phyloP scores from a whole-genome alignment of 2,113 vertebrate genomes.

The Pampusana beccarii region DNA sequence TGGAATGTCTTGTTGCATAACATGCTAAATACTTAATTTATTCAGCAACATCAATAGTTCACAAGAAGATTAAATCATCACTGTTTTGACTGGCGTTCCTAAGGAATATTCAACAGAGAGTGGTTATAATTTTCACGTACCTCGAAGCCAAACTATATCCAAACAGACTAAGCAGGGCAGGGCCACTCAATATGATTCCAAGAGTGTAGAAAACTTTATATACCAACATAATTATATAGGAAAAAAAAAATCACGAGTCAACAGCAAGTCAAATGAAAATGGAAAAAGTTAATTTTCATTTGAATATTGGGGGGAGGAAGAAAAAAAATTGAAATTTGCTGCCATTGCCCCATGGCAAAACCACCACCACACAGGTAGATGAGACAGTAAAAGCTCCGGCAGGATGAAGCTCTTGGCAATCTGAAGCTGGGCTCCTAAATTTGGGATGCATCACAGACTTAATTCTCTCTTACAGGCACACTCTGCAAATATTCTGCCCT shows the following conservation, averaged over 20 bases:
- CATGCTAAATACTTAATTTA: neutral
- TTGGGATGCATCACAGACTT: neutral
- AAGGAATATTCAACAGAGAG: neutral
- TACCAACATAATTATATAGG: neutral
- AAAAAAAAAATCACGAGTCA: neutral
- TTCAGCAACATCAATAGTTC: fast-evolving
- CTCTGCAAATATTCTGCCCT: too few species aligned
- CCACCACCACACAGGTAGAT: fast-evolving
- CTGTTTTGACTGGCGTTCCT: neutral
- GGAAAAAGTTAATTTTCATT: neutral
- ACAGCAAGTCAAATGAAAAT: neutral
- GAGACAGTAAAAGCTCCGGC: neutral
- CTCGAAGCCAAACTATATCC: neutral
- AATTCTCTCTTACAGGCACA: neutral
- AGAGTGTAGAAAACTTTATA: neutral
- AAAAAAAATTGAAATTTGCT: neutral
- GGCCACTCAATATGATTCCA: fast-evolving
- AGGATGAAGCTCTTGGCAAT: neutral
- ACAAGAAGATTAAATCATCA: neutral
- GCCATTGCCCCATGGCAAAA: neutral
- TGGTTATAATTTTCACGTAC: fast-evolving
- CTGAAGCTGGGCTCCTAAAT: neutral
- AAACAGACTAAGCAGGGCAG: fast-evolving
- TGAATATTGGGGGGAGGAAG: neutral
- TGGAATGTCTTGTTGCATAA: neutral